phyloP scores from a whole-genome alignment of 2,888 invertebrate genomes.

The Argyresthia albistria region DNA sequence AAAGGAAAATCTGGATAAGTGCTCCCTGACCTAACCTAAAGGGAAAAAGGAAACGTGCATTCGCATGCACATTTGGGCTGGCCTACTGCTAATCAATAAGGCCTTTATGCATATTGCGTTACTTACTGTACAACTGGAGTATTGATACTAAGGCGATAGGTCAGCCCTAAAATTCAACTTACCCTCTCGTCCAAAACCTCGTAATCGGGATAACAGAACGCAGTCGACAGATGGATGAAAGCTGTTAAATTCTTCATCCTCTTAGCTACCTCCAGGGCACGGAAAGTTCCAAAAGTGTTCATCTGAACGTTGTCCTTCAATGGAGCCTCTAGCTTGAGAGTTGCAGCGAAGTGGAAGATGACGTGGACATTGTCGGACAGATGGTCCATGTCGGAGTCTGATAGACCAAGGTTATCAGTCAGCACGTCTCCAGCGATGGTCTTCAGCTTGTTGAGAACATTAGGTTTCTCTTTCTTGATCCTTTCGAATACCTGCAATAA shows the following conservation, averaged over 20 bases:
- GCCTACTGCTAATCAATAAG: too few relatives aligned
- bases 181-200: conserved; percentile 53
- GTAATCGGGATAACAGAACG: conserved; percentile 95
- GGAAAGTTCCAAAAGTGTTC: conserved; percentile 91
- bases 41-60: too few relatives aligned
- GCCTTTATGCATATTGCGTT: too few relatives aligned
- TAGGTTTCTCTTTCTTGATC: conserved; percentile 74
- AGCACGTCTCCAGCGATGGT: conserved; percentile 83
- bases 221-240: conserved; percentile 93
- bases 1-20: too few relatives aligned
- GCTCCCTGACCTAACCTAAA: too few relatives aligned
- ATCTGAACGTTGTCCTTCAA: conserved; percentile 89
- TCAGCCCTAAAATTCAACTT: too few relatives aligned
- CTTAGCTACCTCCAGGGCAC: conserved; percentile 82
- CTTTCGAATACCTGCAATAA: conserved; percentile 78
- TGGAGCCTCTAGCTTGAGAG: conserved; percentile 89
- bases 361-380: conserved; percentile 80
- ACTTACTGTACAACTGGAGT: too few relatives aligned
- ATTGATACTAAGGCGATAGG: too few relatives aligned
- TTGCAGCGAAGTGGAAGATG: conserved; percentile 94
- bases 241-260: conserved; percentile 80
- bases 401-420: conserved; percentile 75
- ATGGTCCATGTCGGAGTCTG: conserved; percentile 66
- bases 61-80: too few relatives aligned
- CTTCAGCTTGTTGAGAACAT: conserved; percentile 79